Conservation (phyloP, 1,140 invertebrate species). For the Diachasmimorpha longicaudata region DNA sequence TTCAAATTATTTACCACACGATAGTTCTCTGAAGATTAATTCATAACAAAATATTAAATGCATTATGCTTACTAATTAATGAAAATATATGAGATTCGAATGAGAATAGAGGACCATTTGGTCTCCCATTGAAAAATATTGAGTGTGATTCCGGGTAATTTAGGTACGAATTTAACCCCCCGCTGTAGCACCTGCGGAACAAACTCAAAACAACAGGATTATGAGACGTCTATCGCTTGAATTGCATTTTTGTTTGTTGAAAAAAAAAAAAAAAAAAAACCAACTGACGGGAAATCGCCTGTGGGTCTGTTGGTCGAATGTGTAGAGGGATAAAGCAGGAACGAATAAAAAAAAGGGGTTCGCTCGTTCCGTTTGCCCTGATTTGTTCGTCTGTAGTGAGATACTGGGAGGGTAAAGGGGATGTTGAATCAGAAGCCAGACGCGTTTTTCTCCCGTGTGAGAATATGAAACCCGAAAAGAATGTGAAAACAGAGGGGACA, state of each 20-base stretch:
- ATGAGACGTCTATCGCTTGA: background rate
- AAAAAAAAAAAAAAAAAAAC: conserved; percentile 18
- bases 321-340: background rate
- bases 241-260: background rate
- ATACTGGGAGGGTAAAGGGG: conserved; percentile 27
- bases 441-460: background rate
- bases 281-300: conserved; percentile 38
- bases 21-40: background rate
- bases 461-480: background rate
- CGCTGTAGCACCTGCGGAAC: background rate
- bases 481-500: background rate
- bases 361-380: conserved; percentile 38
- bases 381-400: conserved; percentile 38
- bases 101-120: background rate
- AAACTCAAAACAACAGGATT: background rate
- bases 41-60: background rate
- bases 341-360: conserved; percentile 11
- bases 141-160: background rate
- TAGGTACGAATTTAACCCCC: background rate
- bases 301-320: conserved; percentile 20
- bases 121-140: background rate
- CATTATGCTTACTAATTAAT: background rate
- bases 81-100: background rate
- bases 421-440: conserved; percentile 22
- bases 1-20: background rate